Percentiles rank a stretch among this genome's conserved stretches.
These are phyloP conservation scores for Acipenser transmontanus DNA, from an alignment of 2,797 vertebrate genomes.

Conservation along the genomic window DNA sequence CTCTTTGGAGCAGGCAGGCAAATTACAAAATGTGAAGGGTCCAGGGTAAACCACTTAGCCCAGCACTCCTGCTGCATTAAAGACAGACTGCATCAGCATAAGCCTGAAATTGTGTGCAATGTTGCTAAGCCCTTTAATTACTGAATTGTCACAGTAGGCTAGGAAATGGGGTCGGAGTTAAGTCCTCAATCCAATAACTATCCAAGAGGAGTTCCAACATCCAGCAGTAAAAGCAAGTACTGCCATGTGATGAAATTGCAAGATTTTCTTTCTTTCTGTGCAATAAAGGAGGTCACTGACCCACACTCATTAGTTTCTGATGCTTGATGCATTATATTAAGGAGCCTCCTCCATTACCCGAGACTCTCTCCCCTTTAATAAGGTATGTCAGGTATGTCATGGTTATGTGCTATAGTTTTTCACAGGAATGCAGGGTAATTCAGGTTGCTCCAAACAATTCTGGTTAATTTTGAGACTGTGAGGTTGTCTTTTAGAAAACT, in stretches of 20 bases:
- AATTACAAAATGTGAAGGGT: no score
- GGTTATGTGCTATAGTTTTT: slow-evolving; percentile 38
- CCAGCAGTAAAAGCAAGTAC: no score
- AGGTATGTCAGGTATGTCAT: slow-evolving; percentile 59
- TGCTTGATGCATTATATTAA: slow-evolving; percentile 37
- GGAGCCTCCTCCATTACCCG: slow-evolving; percentile 24
- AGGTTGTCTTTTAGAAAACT: not conserved
- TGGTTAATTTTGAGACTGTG: slow-evolving; percentile 32
- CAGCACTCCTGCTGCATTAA: no score
- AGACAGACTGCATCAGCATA: no score
- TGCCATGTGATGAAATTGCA: slow-evolving; percentile 1
- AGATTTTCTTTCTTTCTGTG: slow-evolving; percentile 2
- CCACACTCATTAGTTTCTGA: slow-evolving; percentile 7
- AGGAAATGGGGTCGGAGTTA: not conserved
- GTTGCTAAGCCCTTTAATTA: not conserved
- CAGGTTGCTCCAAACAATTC: slow-evolving; percentile 23
- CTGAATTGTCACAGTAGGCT: slow-evolving; percentile 8
- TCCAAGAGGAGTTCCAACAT: not conserved
- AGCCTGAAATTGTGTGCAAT: slow-evolving; percentile 16
- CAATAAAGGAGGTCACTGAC: slow-evolving; percentile 2
- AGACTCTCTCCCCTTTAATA: slow-evolving; percentile 34
- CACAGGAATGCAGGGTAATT: slow-evolving; percentile 40
- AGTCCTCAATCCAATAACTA: not conserved
- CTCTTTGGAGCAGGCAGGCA: no score
- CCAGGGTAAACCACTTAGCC: no score